Conservation (phyloP, 2,888 invertebrate genomes). For the Teleiodes luculella region DNA sequence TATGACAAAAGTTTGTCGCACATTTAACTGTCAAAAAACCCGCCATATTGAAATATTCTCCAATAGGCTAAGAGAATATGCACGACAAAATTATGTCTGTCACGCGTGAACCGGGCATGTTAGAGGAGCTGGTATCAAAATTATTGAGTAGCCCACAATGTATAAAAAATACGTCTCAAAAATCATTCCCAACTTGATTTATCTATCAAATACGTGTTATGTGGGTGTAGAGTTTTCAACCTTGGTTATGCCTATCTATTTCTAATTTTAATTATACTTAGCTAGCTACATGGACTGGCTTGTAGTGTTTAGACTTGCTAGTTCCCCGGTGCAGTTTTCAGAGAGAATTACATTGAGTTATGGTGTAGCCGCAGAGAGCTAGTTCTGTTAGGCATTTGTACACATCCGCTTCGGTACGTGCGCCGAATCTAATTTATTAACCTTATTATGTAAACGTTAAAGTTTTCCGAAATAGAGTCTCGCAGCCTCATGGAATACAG, state of each 20-base stretch:
- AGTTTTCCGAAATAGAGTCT: neutral
- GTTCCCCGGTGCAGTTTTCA: constrained; percentile 59
- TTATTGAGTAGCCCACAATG: too few species aligned
- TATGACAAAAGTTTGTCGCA: too few species aligned
- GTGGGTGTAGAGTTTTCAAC: too few species aligned
- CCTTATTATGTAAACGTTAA: constrained; percentile 38
- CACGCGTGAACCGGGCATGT: too few species aligned
- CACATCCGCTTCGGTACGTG: constrained; percentile 66
- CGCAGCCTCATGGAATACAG: neutral
- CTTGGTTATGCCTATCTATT: neutral
- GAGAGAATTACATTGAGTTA: constrained; percentile 59
- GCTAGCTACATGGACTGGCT: constrained; percentile 20
- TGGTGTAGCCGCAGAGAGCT: constrained; percentile 43
- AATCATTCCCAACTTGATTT: too few species aligned
- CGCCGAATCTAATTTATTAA: constrained; percentile 49
- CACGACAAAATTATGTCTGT: too few species aligned
- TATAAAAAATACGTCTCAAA: too few species aligned
- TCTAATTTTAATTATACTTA: constrained; percentile 1
- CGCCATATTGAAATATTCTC: too few species aligned
- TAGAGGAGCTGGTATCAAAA: too few species aligned
- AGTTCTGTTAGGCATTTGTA: constrained; percentile 59
- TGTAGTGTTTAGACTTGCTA: constrained; percentile 50
- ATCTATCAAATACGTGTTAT: too few species aligned
- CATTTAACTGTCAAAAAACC: too few species aligned
- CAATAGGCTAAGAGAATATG: too few species aligned